Conservation (phyloP, 1,140 invertebrate species). For the Caenorhabditis elegans region WBcel235 BX284604.4:6852501-6853000, state of each 20-base stretch:
- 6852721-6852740: neutral
- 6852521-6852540: too few relatives aligned
- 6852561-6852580: neutral
- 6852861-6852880: neutral
- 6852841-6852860: neutral
- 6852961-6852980: slow-evolving; percentile 24
- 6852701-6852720: slow-evolving; percentile 14
- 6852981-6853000: neutral
- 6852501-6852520: too few relatives aligned
- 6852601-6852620: neutral
- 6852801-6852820: neutral
- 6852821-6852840: neutral
- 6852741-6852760: neutral
- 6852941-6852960: neutral
- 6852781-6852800: too few relatives aligned
- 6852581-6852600: neutral
- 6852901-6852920: slow-evolving; percentile 25
- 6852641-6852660: neutral
- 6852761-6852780: neutral
- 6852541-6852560: too few relatives aligned
- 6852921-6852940: neutral
- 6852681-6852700: neutral
- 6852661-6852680: neutral
- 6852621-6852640: neutral
- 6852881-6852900: slow-evolving; percentile 8